Evolutionary conservation across 2,888 invertebrate species (phyloP).

Genomic region (Laothoe populi): DNA sequence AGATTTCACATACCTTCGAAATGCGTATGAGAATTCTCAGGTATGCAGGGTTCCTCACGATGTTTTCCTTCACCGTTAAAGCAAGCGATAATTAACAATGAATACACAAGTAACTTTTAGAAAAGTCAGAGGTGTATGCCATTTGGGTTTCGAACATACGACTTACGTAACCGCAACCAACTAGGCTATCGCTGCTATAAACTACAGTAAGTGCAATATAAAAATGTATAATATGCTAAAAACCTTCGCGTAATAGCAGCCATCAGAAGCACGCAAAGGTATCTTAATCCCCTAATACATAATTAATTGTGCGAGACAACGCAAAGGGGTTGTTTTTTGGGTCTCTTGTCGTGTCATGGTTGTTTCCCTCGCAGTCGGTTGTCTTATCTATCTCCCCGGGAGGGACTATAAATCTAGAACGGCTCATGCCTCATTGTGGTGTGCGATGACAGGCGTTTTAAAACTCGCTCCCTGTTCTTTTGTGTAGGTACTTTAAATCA

Average conservation of each 20-base stretch:
- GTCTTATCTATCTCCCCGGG: slow-evolving; percentile 25
- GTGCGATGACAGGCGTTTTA: slow-evolving; percentile 18
- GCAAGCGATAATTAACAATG: no score
- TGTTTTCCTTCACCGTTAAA: no score
- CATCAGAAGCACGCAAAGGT: not conserved
- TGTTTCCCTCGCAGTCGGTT: slow-evolving; percentile 8
- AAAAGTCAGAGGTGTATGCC: no score
- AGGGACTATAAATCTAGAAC: slow-evolving; percentile 24
- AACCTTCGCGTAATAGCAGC: not conserved
- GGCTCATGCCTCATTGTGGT: slow-evolving; percentile 3
- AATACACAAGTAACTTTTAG: no score
- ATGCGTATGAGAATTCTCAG: no score
- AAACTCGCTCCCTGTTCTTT: not conserved
- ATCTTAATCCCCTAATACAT: not conserved
- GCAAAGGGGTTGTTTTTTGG: slow-evolving; percentile 21
- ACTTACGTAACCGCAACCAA: no score
- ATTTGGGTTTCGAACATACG: no score
- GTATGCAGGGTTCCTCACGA: no score
- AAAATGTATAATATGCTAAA: no score
- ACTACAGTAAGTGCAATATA: no score
- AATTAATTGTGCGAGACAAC: slow-evolving; percentile 24
- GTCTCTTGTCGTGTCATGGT: slow-evolving; percentile 17
- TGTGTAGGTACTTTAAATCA: not conserved
- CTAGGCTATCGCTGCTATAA: no score
- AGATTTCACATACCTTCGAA: no score